A percentile compares a stretch with the other conserved stretches of the same genome.
These are phyloP conservation scores for Dione vanillae DNA, from an alignment of 2,888 invertebrate species.

Conservation along the genomic window DNA sequence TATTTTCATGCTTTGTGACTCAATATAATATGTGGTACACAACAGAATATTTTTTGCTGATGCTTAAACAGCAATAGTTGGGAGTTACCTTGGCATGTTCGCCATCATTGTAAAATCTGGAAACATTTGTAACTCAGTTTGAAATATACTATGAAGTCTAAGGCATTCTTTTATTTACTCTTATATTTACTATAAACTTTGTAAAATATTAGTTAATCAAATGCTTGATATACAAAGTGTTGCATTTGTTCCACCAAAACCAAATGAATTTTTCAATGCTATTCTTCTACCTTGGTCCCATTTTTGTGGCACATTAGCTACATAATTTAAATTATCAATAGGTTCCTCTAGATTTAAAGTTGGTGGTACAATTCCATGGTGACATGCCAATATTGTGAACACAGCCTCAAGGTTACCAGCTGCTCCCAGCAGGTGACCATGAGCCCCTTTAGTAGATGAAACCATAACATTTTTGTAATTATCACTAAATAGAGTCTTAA, in stretches of 20 bases:
- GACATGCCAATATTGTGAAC: slow-evolving; percentile 92
- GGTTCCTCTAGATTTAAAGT: slow-evolving; percentile 93
- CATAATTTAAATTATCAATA: slow-evolving; percentile 89
- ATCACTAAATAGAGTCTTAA: slow-evolving; percentile 87
- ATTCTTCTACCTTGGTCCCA: slow-evolving; percentile 87
- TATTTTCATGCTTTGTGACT: slow-evolving; percentile 78
- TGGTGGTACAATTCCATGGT: slow-evolving; percentile 91
- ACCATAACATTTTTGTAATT: slow-evolving; percentile 86
- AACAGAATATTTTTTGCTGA: slow-evolving; percentile 70
- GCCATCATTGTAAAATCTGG: slow-evolving; percentile 74
- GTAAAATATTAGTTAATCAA: slow-evolving; percentile 34
- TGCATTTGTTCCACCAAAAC: slow-evolving; percentile 99
- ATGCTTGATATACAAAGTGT: slow-evolving; percentile 87
- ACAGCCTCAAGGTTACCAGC: slow-evolving; percentile 97
- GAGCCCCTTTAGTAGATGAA: slow-evolving; percentile 97
- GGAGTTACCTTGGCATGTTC: slow-evolving; percentile 71
- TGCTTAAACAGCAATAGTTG: slow-evolving; percentile 65
- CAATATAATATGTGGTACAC: slow-evolving; percentile 73
- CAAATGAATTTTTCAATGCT: slow-evolving; percentile 98
- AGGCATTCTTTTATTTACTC: slow-evolving; percentile 58
- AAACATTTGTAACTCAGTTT: slow-evolving; percentile 82
- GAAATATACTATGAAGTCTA: slow-evolving; percentile 80
- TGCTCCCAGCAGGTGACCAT: slow-evolving; percentile 97
- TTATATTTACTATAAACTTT: not conserved
- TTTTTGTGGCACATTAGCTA: slow-evolving; percentile 81